Base-by-base conservation (phyloP, 1,140 invertebrate genomes). In the Brachionus manjavacas region DNA sequence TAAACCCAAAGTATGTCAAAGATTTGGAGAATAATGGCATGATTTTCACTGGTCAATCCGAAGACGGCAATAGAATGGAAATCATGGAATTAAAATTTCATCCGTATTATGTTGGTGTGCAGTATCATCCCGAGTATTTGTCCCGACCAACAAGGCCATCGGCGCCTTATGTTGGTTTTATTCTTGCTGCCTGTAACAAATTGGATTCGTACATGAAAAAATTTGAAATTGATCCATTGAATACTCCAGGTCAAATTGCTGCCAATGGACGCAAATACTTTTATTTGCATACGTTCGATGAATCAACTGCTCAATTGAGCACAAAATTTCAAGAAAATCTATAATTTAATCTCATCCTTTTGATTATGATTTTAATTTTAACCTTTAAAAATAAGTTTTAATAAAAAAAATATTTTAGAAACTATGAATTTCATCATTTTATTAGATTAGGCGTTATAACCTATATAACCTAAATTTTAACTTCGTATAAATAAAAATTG, bases 81-180 rank as follows among this genome's bases (percentile, higher is more conserved):
- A 94, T 93, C 16, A 88, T 92, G 86, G 93, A 93, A 87, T 74
- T 84, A 31, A 74, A 41, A 35, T 76, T 16, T 85, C 96, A 99
- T 91, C 94, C 93, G 0, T 99, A 95, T 88, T 99, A 94, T 90
- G 94, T 98, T 12, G 95, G 94, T 0, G 96, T 96, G 0, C 98
- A 99, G 89, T 99, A 94, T 89, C 97, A 99, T 90, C 97, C 97
- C 0, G 97, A 99, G 89, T 99, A 99, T 89, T 91, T 98, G 16
- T 97, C 95, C 0, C 91, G 96, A 1, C 97, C 97, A 0, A 89
- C 98, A 74, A 94, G 93, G 85, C 96, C 97, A 0, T 97, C 95
- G 41, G 95, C 97, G 3, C 96, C 96, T 4, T 99, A 98, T 88
- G 90, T 98, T 83, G 98, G 98, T 78, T 84, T 84, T 41, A 39